A percentile compares a stretch with the other conserved stretches of the same genome.
phyloP scores from a whole-genome alignment of 2,797 vertebrate genomes.

The Ctenopoma multispine region DNA sequence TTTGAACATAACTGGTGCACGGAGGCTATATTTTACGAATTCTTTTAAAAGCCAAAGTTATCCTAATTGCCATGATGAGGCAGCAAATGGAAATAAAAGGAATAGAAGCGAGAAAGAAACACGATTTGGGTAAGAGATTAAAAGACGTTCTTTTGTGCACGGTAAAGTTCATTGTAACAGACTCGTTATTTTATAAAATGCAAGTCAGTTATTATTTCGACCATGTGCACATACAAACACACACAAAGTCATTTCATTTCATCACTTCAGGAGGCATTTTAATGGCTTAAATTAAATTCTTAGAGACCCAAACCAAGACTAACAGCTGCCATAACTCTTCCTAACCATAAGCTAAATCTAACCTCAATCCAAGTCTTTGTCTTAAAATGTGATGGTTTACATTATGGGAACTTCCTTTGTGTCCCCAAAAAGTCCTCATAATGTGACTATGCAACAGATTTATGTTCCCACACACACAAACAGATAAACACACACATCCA shows the following conservation, averaged over 20 bases:
- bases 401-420: too few species aligned
- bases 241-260: slow-evolving; percentile 5
- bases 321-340: too few species aligned
- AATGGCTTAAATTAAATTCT: too few species aligned
- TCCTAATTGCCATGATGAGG: slow-evolving; percentile 23
- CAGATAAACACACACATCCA: slow-evolving; percentile 13
- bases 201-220: slow-evolving; percentile 50
- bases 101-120: background rate
- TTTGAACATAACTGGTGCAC: slow-evolving; percentile 33
- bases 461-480: slow-evolving; percentile 6
- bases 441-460: background rate
- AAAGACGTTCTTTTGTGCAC: slow-evolving; percentile 38
- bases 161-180: too few species aligned
- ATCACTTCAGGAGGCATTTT: too few species aligned
- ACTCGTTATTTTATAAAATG: slow-evolving; percentile 52
- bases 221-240: slow-evolving; percentile 20
- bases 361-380: too few species aligned
- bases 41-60: slow-evolving; percentile 22
- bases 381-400: background rate
- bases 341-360: background rate
- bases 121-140: slow-evolving; percentile 19
- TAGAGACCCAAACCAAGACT: too few species aligned
- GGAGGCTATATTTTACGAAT: slow-evolving; percentile 25
- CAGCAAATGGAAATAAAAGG: slow-evolving; percentile 5
- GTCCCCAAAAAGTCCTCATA: background rate